These are phyloP conservation scores for Galemys pyrenaicus DNA, from an alignment of 2,113 vertebrate genomes.

Conservation along the genomic window DNA sequence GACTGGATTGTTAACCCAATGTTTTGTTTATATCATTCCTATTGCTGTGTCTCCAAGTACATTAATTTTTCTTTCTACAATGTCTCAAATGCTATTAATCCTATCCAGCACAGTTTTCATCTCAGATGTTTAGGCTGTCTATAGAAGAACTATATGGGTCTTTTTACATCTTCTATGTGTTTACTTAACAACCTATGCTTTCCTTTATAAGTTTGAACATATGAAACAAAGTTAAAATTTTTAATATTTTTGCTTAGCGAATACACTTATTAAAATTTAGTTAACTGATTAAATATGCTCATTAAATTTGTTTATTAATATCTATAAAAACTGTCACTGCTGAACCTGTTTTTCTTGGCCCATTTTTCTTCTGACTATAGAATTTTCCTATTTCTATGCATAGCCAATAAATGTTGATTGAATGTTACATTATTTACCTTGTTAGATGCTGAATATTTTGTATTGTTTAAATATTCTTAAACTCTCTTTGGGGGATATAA, in stretches of 20 bases:
- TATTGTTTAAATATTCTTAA: background rate
- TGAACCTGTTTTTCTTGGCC: background rate
- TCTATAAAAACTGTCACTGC: constrained; percentile 9
- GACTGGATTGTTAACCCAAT: background rate
- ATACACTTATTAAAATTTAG: background rate
- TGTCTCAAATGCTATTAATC: background rate
- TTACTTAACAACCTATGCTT: background rate
- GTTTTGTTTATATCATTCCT: constrained; percentile 10
- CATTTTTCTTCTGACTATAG: background rate
- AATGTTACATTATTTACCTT: constrained; percentile 6
- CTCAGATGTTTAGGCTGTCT: constrained; percentile 3
- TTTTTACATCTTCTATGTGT: background rate
- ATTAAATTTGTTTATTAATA: constrained; percentile 3
- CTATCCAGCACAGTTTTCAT: background rate
- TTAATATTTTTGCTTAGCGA: background rate
- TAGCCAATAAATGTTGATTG: constrained; percentile 8
- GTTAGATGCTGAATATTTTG: background rate
- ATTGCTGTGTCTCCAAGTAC: background rate
- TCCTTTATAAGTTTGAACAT: constrained; percentile 7
- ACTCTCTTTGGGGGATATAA: background rate
- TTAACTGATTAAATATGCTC: background rate
- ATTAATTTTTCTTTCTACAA: background rate
- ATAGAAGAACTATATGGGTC: background rate
- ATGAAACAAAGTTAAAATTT: background rate
- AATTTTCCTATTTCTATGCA: background rate